Evolutionary conservation across 2,113 vertebrate genomes (phyloP).

Genomic region (Oreochromis spilurus): DNA sequence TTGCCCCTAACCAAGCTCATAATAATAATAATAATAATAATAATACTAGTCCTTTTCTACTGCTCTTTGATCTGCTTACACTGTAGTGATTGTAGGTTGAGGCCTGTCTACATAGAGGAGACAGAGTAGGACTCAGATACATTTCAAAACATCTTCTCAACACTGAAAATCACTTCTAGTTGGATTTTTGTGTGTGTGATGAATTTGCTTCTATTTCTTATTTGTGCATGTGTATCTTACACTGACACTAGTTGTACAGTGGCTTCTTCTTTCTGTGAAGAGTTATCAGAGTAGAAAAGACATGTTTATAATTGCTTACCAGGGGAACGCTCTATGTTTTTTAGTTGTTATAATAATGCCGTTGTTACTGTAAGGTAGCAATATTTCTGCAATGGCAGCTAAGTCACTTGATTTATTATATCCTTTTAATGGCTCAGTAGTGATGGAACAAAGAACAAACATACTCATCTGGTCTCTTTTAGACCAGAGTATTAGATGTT

Average conservation of each 20-base stretch:
- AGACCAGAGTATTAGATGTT: constrained; percentile 4
- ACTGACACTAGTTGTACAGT: not conserved
- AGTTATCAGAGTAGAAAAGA: not conserved
- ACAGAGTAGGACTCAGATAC: not conserved
- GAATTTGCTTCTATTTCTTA: not conserved
- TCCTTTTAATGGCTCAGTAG: not conserved
- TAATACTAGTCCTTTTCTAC: not conserved
- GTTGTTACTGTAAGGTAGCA: not conserved
- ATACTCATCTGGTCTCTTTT: constrained; percentile 19
- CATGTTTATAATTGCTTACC: not conserved
- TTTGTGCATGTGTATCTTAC: not conserved
- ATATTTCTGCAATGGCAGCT: not conserved
- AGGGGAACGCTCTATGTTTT: not conserved
- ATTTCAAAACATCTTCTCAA: not conserved
- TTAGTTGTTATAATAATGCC: not conserved
- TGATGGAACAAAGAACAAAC: not conserved
- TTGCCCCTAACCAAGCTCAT: not conserved
- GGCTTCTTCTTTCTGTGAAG: not conserved
- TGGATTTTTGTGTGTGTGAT: not conserved
- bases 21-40: not conserved
- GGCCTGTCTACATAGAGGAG: not conserved
- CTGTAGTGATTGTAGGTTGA: not conserved
- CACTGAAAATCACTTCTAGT: not conserved
- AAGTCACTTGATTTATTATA: not conserved
- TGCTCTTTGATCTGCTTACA: not conserved